Evolutionary conservation across 2,113 vertebrate species (phyloP).

Genomic region (Hypanus sabinus): DNA sequence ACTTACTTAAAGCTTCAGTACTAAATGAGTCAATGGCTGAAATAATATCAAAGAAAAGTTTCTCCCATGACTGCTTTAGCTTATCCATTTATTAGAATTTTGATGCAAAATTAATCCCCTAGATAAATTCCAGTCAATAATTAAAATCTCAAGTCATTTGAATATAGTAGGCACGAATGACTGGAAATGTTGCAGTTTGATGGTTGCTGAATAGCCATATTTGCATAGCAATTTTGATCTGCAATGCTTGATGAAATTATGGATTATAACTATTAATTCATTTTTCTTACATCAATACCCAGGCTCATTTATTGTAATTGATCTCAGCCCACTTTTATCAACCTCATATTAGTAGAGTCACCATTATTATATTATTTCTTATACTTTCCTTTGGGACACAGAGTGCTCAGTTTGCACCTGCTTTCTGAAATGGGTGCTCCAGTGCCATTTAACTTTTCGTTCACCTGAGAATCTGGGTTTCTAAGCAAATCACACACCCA

Average conservation of each 20-base stretch:
- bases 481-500: background rate
- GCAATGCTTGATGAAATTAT: background rate
- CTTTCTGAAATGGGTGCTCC: background rate
- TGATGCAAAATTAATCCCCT: background rate
- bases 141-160: background rate
- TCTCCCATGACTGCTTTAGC: background rate
- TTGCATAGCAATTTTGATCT: background rate
- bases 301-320: background rate
- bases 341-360: background rate
- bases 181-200: background rate
- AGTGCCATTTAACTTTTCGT: background rate
- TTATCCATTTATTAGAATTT: background rate
- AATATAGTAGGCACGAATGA: background rate
- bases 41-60: background rate
- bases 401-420: background rate
- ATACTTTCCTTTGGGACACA: background rate
- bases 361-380: background rate
- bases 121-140: background rate
- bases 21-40: background rate
- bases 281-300: background rate
- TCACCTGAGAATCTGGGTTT: background rate
- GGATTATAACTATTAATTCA: background rate
- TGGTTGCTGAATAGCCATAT: background rate
- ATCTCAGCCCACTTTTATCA: background rate
- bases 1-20: background rate